Evolutionary conservation across 2,113 vertebrate species (phyloP).

Genomic region (Rhinichthys klamathensis): DNA sequence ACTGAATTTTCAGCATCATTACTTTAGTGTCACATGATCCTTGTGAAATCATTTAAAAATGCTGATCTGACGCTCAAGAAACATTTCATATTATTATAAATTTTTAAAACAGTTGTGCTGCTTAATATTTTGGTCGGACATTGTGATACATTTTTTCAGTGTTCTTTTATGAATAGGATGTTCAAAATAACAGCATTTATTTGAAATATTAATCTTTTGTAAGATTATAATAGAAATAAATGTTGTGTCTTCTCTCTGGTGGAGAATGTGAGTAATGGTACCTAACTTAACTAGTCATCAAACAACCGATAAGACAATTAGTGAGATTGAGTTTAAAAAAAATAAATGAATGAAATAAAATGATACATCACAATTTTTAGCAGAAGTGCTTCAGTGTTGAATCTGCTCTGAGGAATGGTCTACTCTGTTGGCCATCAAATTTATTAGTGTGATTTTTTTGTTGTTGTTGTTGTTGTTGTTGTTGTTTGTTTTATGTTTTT

Average conservation of each 20-base stretch:
- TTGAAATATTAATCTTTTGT: neutral
- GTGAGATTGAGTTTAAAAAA: neutral
- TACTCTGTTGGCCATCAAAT: too few relatives aligned
- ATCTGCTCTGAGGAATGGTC: too few relatives aligned
- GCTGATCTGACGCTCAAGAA: neutral
- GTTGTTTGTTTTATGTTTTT: neutral
- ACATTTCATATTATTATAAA: neutral
- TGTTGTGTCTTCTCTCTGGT: too few relatives aligned
- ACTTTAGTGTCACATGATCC: neutral
- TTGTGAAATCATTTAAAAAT: neutral
- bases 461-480: too few relatives aligned
- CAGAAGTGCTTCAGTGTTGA: too few relatives aligned
- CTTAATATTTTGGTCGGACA: neutral
- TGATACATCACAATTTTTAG: too few relatives aligned
- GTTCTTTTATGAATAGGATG: neutral
- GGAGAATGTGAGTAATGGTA: too few relatives aligned
- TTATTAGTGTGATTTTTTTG: too few relatives aligned
- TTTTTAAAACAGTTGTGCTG: too few relatives aligned
- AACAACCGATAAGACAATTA: too few relatives aligned
- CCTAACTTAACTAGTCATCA: too few relatives aligned
- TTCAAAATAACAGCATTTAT: neutral
- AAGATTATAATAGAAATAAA: too few relatives aligned
- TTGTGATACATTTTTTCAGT: neutral
- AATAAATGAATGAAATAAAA: neutral
- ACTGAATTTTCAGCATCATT: neutral